Evolutionary conservation across 2,797 vertebrate genomes (phyloP).

Genomic region (Prionace glauca): DNA sequence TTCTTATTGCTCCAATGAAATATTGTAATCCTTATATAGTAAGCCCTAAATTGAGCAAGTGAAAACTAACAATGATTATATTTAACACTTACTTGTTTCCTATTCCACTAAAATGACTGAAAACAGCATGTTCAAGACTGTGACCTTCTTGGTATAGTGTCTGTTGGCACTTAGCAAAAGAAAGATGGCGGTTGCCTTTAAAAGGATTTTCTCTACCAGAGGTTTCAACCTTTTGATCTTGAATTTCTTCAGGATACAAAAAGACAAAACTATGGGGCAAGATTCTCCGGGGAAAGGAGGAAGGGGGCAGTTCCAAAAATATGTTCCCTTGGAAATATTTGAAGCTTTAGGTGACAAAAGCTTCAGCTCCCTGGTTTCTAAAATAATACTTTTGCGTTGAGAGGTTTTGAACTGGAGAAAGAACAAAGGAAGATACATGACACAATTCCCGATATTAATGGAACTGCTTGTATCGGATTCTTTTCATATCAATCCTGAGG

Average conservation of each 20-base stretch:
- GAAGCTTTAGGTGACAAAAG: neutral
- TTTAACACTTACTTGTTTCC: neutral
- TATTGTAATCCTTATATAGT: neutral
- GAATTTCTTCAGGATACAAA: neutral
- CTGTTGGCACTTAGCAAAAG: neutral
- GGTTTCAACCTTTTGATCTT: slow-evolving; percentile 6
- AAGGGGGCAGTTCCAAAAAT: neutral
- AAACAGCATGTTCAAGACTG: neutral
- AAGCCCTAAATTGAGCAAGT: neutral
- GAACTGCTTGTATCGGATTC: neutral
- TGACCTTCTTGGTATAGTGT: neutral
- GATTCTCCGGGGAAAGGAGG: neutral
- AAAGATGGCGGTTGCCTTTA: neutral
- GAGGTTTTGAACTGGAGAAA: neutral
- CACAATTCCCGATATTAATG: neutral
- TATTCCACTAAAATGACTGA: neutral
- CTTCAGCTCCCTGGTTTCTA: neutral
- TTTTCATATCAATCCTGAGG: neutral
- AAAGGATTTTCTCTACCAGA: neutral
- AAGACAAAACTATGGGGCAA: neutral
- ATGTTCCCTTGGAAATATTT: neutral
- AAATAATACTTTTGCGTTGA: neutral
- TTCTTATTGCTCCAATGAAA: neutral
- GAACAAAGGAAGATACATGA: neutral
- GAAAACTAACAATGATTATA: neutral